phyloP scores from a whole-genome alignment of 2,113 vertebrate species.

The Dicrurus megarhynchus region DNA sequence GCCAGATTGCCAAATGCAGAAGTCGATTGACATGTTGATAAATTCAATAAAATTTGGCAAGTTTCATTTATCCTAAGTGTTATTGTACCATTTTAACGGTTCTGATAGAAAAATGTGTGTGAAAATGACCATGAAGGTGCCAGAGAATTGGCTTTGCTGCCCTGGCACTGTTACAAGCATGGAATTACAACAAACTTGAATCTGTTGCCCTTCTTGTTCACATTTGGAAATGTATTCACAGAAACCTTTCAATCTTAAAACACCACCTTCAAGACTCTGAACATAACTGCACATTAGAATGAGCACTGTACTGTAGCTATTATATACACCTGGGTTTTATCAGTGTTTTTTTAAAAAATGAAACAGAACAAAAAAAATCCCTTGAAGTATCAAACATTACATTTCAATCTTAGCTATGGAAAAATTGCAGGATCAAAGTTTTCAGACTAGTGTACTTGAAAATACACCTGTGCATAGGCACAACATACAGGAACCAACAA shows the following conservation, averaged over 20 bases:
- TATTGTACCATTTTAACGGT: neutral
- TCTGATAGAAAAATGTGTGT: neutral
- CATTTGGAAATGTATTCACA: neutral
- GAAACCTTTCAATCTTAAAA: neutral
- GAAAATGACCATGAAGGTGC: neutral
- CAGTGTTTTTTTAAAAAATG: neutral
- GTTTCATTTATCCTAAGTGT: neutral
- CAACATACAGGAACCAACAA: neutral
- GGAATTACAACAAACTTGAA: neutral
- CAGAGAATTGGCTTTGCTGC: neutral
- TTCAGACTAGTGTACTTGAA: neutral
- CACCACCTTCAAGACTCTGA: neutral
- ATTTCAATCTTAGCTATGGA: neutral
- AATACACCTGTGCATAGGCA: neutral
- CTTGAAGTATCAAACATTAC: neutral
- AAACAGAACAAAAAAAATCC: neutral
- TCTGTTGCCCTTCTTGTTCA: neutral
- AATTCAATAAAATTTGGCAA: neutral
- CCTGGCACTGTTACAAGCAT: neutral
- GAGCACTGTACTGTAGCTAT: neutral
- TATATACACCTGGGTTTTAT: neutral
- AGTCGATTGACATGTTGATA: accelerated
- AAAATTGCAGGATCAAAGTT: neutral
- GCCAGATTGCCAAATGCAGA: neutral
- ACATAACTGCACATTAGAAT: neutral